phyloP scores from a whole-genome alignment of 2,113 vertebrate genomes.

The Varanus salvator region DNA sequence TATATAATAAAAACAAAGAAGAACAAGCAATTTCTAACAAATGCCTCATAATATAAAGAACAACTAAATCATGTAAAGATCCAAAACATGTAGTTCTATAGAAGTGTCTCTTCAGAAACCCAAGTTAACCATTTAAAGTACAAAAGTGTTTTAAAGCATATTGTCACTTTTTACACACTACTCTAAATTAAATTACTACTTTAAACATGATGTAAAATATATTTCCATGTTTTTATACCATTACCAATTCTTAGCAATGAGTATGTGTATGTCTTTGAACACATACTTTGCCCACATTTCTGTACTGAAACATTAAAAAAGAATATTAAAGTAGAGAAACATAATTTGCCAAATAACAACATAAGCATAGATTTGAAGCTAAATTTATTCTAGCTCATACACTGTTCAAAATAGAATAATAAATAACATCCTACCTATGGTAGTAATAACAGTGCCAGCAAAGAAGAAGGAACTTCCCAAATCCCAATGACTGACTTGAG shows the following conservation, averaged over 20 bases:
- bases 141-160: slow-evolving; percentile 47
- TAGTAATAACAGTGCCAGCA: slow-evolving; percentile 98
- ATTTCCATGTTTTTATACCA: slow-evolving; percentile 8
- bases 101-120: slow-evolving; percentile 22
- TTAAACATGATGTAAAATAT: slow-evolving; percentile 35
- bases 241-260: background rate
- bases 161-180: slow-evolving; percentile 54
- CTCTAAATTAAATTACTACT: slow-evolving; percentile 29
- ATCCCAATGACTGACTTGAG: slow-evolving; percentile 97
- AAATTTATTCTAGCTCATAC: slow-evolving; percentile 59
- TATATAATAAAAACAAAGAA: too few relatives aligned
- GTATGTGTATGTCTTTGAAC: slow-evolving; percentile 16
- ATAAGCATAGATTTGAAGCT: slow-evolving; percentile 52
- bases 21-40: background rate
- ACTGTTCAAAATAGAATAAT: slow-evolving; percentile 63
- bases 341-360: slow-evolving; percentile 21
- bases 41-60: background rate
- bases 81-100: background rate
- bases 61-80: slow-evolving; percentile 28
- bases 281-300: background rate
- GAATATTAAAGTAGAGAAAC: slow-evolving; percentile 27
- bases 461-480: slow-evolving; percentile 99
- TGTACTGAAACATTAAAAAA: slow-evolving; percentile 25
- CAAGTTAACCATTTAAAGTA: slow-evolving; percentile 39
- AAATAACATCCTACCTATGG: slow-evolving; percentile 91